Base-by-base conservation (phyloP, 2,797 vertebrate genomes). In the Silurus lanzhouensis region DNA sequence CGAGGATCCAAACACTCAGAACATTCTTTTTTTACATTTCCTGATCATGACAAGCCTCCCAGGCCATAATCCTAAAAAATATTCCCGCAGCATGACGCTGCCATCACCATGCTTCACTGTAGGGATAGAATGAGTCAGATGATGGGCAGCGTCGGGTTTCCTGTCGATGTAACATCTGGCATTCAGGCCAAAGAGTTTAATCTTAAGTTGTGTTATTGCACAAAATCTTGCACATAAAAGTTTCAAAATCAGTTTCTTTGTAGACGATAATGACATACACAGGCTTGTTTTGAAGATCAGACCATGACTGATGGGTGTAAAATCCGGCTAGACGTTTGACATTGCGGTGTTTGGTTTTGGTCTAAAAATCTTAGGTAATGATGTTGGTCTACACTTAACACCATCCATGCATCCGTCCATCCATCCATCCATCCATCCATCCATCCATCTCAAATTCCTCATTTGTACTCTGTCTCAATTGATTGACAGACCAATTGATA, bases 131-230 rank as follows among this genome's bases (percentile, higher is more conserved):
- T 66, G 48, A 66, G 2, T 48, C 61, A 80, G 38, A 17, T 80
- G 61, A 48, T 27, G n/a, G 14, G 61, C 38, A 64, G 44, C 19
- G 78, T 66, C 61, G 64, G 44, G 22, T 52, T 25, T 80, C 78
- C 61, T 80, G 78, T 44, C 15, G 78, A 66, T 27, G 44, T 9
- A 80, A 80, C 78, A 80, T 19, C 78, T 80, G 61, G 61, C 61
- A 52, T 66, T 64, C 44, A 46, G 61, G n/a, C 38, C 14, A 25
- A 48, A 48, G 15, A 48, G 6, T 64, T 80, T 15, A 64, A 80
- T 80, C 60, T 48, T 38, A 48, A 78, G 58, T 63, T 79, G 61
- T 2, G 17, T 19, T 48, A 38, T 22, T 48, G 3, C 38, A 17
- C 2, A 46, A 19, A 64, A 38, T 3, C 10, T 78, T 4, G 17